A percentile compares a stretch with the other conserved stretches of the same genome.
Evolutionary conservation across 2,113 vertebrate species (phyloP).

Genomic region (Myxocyprinus asiaticus): DNA sequence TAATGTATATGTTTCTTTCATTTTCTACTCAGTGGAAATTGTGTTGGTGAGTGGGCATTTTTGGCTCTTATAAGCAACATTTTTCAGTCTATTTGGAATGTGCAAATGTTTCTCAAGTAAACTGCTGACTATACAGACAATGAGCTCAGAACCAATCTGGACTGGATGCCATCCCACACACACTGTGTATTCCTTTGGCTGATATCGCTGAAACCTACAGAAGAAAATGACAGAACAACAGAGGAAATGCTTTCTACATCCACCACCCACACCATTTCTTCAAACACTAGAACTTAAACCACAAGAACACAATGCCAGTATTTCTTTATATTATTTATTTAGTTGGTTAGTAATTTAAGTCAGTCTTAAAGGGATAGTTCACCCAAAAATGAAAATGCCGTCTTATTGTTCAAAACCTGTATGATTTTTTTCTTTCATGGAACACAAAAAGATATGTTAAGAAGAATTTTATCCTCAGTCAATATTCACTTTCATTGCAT

Average conservation of each 20-base stretch:
- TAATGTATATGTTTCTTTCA: not conserved
- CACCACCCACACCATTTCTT: not conserved
- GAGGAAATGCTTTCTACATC: not conserved
- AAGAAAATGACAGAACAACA: not conserved
- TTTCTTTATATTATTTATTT: no score
- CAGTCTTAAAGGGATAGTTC: no score
- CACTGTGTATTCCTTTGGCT: not conserved
- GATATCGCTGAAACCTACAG: not conserved
- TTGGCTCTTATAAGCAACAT: not conserved
- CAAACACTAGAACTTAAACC: not conserved
- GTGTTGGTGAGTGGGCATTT: constrained; percentile 1
- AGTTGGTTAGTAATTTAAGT: no score
- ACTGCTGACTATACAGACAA: not conserved
- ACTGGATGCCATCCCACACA: not conserved
- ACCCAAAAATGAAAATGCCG: no score
- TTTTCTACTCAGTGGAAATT: not conserved
- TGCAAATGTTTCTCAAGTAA: not conserved
- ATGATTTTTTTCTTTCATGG: no score
- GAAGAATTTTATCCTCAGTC: no score
- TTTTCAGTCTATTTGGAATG: not conserved
- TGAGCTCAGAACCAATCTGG: not conserved
- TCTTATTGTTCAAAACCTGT: no score
- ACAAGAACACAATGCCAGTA: not conserved
- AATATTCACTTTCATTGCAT: no score
- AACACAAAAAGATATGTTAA: no score